These are phyloP conservation scores for Isotomurus palustris DNA, from an alignment of 2,888 invertebrate species.

Conservation along the genomic window DNA sequence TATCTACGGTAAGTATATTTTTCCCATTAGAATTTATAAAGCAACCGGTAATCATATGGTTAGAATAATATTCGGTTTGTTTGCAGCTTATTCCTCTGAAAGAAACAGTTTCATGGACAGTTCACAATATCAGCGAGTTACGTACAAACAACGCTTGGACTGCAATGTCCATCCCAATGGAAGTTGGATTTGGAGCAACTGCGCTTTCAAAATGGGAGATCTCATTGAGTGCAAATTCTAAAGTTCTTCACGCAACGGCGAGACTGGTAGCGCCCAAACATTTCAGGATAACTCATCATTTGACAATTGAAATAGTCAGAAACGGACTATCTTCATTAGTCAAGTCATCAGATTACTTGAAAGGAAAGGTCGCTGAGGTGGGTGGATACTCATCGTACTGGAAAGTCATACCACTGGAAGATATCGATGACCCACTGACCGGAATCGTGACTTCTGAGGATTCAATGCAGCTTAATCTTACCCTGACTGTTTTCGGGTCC, in stretches of 20 bases:
- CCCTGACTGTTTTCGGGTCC: conserved; percentile 17
- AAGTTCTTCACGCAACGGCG: conserved; percentile 10
- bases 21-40: too few relatives aligned
- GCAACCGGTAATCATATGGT: too few relatives aligned
- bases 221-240: conserved; percentile 7
- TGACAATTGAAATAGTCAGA: conserved; percentile 6
- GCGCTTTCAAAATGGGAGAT: conserved; percentile 15
- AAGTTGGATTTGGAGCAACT: conserved; percentile 16
- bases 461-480: conserved; percentile 14
- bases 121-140: conserved; percentile 18
- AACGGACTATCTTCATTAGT: not conserved
- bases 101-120: conserved; percentile 21
- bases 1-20: too few relatives aligned
- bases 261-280: conserved; percentile 8
- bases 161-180: conserved; percentile 13
- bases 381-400: not conserved
- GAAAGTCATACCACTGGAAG: conserved; percentile 11
- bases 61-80: too few relatives aligned
- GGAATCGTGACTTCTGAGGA: conserved; percentile 9
- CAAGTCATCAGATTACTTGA: not conserved
- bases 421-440: not conserved
- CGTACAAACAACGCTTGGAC: conserved; percentile 12
- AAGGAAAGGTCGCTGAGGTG: too few relatives aligned
- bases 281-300: conserved; percentile 15
- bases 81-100: conserved; percentile 20